A percentile compares a stretch with the other conserved stretches of the same genome.
phyloP scores from a whole-genome alignment of 1,140 invertebrate genomes.

The Lordiphosa collinella region DNA sequence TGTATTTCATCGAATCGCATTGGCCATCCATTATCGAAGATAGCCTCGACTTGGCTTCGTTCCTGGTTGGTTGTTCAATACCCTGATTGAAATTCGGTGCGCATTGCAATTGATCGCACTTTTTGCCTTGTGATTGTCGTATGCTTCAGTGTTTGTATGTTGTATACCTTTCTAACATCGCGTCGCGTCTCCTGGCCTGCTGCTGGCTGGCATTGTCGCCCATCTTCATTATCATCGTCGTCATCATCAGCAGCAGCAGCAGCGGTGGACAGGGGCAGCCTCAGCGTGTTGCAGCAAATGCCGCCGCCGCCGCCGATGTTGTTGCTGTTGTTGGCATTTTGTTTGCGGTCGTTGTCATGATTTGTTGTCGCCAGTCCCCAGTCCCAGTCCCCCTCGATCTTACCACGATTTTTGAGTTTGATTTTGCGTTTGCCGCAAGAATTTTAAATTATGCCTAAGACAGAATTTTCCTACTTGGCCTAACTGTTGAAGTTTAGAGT shows the following conservation, averaged over 20 bases:
- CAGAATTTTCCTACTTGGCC: constrained; percentile 9
- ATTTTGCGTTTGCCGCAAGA: constrained; percentile 51
- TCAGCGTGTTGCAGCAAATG: constrained; percentile 58
- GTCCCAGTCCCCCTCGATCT: constrained; percentile 15
- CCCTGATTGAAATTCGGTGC: constrained; percentile 71
- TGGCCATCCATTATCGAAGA: constrained; percentile 34
- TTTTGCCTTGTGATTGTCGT: constrained; percentile 62
- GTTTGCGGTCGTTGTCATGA: constrained; percentile 53
- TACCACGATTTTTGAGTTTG: constrained; percentile 45
- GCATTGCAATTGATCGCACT: constrained; percentile 75
- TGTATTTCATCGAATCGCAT: constrained; percentile 48
- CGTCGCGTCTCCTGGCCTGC: constrained; percentile 17
- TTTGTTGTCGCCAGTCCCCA: constrained; percentile 58
- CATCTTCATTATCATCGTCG: constrained; percentile 66
- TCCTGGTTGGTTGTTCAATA: constrained; percentile 18
- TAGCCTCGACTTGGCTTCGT: constrained; percentile 3
- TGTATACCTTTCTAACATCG: constrained; percentile 63
- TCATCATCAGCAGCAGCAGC: constrained; percentile 21
- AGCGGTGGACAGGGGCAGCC: not conserved
- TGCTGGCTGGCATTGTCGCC: constrained; percentile 58
- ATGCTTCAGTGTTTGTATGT: constrained; percentile 5
- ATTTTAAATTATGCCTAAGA: constrained; percentile 48
- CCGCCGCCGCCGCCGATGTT: constrained; percentile 19
- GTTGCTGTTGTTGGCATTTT: constrained; percentile 22
- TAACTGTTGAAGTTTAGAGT: not conserved